These are phyloP conservation scores for Homarus americanus DNA, from an alignment of 1,140 invertebrate species.

Conservation along the genomic window DNA sequence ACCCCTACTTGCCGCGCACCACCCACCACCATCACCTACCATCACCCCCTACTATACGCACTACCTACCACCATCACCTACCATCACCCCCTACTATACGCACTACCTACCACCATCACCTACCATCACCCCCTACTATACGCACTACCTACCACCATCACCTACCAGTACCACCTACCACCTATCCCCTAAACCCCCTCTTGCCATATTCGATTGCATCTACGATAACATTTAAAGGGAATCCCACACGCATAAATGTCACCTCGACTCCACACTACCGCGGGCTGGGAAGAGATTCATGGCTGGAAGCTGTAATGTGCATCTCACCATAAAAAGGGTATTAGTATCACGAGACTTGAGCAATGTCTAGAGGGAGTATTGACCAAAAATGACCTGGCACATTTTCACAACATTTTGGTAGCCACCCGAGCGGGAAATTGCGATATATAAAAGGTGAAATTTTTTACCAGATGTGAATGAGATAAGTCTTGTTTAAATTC, in stretches of 20 bases:
- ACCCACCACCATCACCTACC: no score
- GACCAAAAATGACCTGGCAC: slow-evolving; percentile 22
- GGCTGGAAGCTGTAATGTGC: slow-evolving; percentile 4
- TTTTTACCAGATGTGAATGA: no score
- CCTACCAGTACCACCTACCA: background rate
- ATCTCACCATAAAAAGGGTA: slow-evolving; percentile 20
- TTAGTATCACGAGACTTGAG: slow-evolving; percentile 13
- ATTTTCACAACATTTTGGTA: slow-evolving; percentile 7
- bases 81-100: no score
- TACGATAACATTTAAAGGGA: slow-evolving; percentile 55
- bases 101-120: no score
- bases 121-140: no score
- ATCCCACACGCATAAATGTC: slow-evolving; percentile 48
- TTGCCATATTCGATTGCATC: slow-evolving; percentile 20
- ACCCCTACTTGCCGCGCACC: no score
- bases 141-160: no score
- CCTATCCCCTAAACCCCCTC: background rate
- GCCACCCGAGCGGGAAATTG: background rate
- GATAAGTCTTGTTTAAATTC: no score
- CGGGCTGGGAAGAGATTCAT: background rate
- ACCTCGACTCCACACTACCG: background rate
- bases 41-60: no score
- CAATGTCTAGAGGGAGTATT: slow-evolving; percentile 19
- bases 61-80: no score
- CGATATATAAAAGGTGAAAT: no score